phyloP scores from a whole-genome alignment of 1,140 invertebrate species.

The Orchestia grillus region DNA sequence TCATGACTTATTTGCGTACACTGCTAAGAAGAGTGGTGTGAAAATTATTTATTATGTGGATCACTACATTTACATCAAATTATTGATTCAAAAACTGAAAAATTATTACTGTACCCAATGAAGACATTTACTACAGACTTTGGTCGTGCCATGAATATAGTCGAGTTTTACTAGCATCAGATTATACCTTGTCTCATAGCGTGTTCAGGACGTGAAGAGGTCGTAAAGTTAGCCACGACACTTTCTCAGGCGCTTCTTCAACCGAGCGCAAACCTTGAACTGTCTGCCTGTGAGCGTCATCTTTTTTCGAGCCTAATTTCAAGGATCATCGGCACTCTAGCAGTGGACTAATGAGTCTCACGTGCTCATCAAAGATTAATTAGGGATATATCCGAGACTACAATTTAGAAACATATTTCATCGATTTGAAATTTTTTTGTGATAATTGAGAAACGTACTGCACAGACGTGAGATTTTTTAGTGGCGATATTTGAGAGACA shows the following conservation, averaged over 20 bases:
- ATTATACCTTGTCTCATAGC: not conserved
- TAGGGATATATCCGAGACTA: not conserved
- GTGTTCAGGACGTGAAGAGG: not conserved
- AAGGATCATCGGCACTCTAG: not conserved
- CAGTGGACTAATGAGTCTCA: not conserved
- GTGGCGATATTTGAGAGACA: too few relatives aligned
- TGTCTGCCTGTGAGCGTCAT: not conserved
- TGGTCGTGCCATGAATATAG: not conserved
- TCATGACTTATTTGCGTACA: too few relatives aligned
- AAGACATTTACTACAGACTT: not conserved
- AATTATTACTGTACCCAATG: not conserved
- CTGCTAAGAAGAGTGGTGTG: too few relatives aligned
- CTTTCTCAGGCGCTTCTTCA: not conserved
- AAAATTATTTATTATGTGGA: not conserved
- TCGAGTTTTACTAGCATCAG: not conserved
- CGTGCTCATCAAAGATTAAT: not conserved
- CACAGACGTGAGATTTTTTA: too few relatives aligned
- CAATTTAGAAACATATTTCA: not conserved
- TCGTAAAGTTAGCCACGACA: not conserved
- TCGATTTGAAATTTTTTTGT: too few relatives aligned
- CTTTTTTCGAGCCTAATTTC: not conserved
- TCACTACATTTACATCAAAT: not conserved
- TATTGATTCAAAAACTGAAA: not conserved
- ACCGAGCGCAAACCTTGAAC: not conserved
- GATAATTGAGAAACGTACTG: too few relatives aligned